Base-by-base conservation (phyloP, 1,140 invertebrate species). In the Cheumatopsyche charites region DNA sequence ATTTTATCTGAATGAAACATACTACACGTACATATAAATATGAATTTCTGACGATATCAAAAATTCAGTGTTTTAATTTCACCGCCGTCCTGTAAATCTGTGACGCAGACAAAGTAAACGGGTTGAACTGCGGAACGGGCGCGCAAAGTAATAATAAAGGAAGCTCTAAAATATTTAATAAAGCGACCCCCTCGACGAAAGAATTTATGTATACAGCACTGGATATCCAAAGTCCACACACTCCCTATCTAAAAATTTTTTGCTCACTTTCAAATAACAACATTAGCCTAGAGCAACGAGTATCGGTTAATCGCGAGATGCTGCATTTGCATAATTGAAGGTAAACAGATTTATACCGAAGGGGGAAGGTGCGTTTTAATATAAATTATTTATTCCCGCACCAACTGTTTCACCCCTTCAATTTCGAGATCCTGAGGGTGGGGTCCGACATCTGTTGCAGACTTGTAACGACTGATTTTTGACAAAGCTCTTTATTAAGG, bases 401-500 rank as follows among this genome's bases (percentile, higher is more conserved):
- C 61, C 49, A 67, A 65, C 69, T 45, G 68, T 58, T 61, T 73
- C 70, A 71, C 70, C 73, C 73, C 70, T 69, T 69, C 67, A 62
- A 58, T 70, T 52, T 42, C 36, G 67, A 12, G 13, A n/a, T n/a
- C n/a, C 47, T n/a, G 45, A 29, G 52, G 41, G 58, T 12, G 47
- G 25, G 12, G 9, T 19, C 45, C 62, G 52, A 71, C 73, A 75
- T 75, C 73, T 75, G 73, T 75, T 75, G 67, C 73, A 63, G 41
- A 72, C 62, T 72, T 75, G 70, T 74, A 70, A 68, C 70, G 47
- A 69, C 61, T 75, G 70, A 75, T 75, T 75, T 75, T 75, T 75
- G 73, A 75, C 73, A 72, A 75, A 72, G 71, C 42, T 72, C 49
- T 72, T 70, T 68, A 68, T 68, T 68, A 68, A 68, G 47, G 25